These are phyloP conservation scores for Phthorimaea operculella DNA, from an alignment of 1,140 invertebrate species.

Conservation along the genomic window DNA sequence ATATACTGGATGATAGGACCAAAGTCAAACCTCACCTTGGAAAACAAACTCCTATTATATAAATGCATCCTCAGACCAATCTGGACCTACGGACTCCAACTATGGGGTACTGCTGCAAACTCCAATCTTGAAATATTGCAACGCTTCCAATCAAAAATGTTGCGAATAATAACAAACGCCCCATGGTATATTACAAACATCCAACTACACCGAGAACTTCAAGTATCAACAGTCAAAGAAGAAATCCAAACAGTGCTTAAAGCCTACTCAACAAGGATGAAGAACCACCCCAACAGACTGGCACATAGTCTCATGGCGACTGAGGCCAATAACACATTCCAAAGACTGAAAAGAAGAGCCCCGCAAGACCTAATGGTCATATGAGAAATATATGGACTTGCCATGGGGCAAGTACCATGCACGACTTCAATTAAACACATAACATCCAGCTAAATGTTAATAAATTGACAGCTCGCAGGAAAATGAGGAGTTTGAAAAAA, in stretches of 20 bases:
- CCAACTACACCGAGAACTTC: background rate
- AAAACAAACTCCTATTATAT: background rate
- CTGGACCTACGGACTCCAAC: background rate
- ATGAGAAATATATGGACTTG: too few relatives aligned
- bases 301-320: background rate
- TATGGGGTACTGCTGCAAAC: background rate
- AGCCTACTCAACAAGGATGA: background rate
- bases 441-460: too few relatives aligned
- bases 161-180: background rate
- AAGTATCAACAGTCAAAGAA: background rate
- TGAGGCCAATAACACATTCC: background rate
- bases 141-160: background rate
- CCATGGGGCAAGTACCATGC: too few relatives aligned
- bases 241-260: background rate
- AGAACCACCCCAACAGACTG: background rate
- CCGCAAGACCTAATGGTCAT: background rate
- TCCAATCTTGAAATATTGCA: constrained; percentile 3
- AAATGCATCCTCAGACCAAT: background rate
- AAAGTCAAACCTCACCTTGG: background rate
- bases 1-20: constrained; percentile 9
- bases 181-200: background rate
- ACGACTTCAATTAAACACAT: too few relatives aligned
- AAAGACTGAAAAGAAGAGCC: background rate
- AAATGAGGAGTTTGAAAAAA: too few relatives aligned
- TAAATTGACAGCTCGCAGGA: too few relatives aligned